Evolutionary conservation across 1,140 invertebrate species (phyloP).

Genomic region (Ceratosolen fusciceps): DNA sequence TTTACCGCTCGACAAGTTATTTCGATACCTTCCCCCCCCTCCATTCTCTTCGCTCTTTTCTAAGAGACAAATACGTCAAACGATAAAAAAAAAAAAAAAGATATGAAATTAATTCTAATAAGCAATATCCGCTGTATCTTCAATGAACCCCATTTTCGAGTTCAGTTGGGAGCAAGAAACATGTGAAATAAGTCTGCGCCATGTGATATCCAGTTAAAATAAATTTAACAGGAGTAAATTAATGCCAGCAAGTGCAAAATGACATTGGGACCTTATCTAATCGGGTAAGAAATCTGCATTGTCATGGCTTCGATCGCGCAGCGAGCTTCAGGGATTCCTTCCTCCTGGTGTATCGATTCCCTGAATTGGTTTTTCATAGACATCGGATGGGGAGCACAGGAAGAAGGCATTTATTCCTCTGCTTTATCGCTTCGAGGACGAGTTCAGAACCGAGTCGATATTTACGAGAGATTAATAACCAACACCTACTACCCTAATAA

Average conservation of each 20-base stretch:
- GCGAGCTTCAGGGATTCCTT: background rate
- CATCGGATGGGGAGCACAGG: background rate
- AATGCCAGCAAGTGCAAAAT: background rate
- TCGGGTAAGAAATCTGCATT: slow-evolving; percentile 22
- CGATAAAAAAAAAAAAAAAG: too few species aligned
- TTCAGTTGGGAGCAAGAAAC: background rate
- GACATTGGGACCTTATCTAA: background rate
- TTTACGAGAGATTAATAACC: slow-evolving; percentile 1
- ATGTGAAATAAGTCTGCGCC: background rate
- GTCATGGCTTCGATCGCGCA: slow-evolving; percentile 31
- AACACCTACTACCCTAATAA: background rate
- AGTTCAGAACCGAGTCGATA: background rate
- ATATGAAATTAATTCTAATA: too few species aligned
- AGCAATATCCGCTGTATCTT: too few species aligned
- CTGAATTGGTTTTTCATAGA: background rate
- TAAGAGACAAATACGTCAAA: too few species aligned
- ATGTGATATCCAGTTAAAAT: background rate
- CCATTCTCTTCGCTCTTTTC: too few species aligned
- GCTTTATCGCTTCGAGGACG: background rate
- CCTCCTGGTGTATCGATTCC: background rate
- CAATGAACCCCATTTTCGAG: too few species aligned
- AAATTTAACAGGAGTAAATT: background rate
- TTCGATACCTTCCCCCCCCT: too few species aligned
- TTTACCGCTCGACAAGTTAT: too few species aligned
- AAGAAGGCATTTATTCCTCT: background rate